Percentiles rank a stretch among this genome's conserved stretches.
Conservation (phyloP, 2,888 invertebrate genomes). For the Bellardia bayeri region DNA sequence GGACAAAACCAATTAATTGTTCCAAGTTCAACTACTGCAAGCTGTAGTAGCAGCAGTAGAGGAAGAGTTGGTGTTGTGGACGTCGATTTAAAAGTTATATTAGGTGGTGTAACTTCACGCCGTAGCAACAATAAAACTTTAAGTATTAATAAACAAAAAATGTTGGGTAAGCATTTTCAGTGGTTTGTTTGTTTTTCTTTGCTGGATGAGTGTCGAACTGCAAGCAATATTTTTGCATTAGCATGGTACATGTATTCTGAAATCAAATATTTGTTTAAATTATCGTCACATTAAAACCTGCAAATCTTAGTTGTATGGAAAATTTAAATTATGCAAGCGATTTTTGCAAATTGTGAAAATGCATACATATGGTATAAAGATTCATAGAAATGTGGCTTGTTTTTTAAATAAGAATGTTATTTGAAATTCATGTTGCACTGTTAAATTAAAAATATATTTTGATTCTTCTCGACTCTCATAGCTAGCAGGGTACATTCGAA, state of each 20-base stretch:
- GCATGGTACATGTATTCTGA: background rate
- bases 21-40: background rate
- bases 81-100: slow-evolving; percentile 43
- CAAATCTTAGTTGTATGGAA: no score
- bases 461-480: no score
- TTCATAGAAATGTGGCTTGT: no score
- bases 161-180: slow-evolving; percentile 68
- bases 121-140: slow-evolving; percentile 16
- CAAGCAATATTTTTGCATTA: background rate
- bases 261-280: no score
- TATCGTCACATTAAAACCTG: no score
- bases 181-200: background rate
- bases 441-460: no score
- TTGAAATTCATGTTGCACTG: no score
- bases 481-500: no score
- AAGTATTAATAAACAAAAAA: slow-evolving; percentile 62
- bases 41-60: background rate
- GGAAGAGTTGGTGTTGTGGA: slow-evolving; percentile 9
- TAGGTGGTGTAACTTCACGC: slow-evolving; percentile 24
- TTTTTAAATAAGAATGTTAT: no score
- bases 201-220: background rate
- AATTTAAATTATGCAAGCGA: no score
- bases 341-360: no score
- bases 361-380: no score
- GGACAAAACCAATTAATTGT: background rate